These are phyloP conservation scores for Dione juno DNA, from an alignment of 2,888 invertebrate genomes.

Conservation along the genomic window DNA sequence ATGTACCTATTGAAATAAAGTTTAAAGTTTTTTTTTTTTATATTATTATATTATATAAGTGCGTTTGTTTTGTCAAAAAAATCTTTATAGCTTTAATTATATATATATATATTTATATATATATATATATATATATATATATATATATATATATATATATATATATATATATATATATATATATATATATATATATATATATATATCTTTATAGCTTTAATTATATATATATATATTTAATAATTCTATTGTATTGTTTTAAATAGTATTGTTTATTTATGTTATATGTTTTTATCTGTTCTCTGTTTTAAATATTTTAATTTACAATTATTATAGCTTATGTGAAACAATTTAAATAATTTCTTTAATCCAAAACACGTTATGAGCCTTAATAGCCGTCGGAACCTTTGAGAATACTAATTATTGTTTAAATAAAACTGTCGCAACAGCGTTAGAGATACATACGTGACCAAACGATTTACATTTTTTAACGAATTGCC, in stretches of 20 bases:
- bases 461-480: constrained; percentile 37
- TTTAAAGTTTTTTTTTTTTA: not conserved
- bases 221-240: too few relatives aligned
- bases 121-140: too few relatives aligned
- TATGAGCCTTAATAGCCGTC: constrained; percentile 48
- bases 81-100: too few relatives aligned
- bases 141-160: too few relatives aligned
- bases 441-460: constrained; percentile 41
- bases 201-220: too few relatives aligned
- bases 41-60: not conserved
- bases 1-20: not conserved
- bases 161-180: too few relatives aligned
- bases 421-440: constrained; percentile 47
- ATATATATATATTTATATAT: too few relatives aligned
- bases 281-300: not conserved
- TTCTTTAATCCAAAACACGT: constrained; percentile 36
- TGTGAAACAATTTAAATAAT: not conserved
- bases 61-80: not conserved
- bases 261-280: too few relatives aligned
- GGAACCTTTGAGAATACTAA: constrained; percentile 51
- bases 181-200: too few relatives aligned
- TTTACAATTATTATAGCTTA: not conserved
- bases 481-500: constrained; percentile 40
- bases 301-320: not conserved
- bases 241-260: too few relatives aligned